Percentiles rank a stretch among this genome's conserved stretches.
Evolutionary conservation across 2,888 invertebrate genomes (phyloP).

Genomic region (Cataglyphis altisquamis): DNA sequence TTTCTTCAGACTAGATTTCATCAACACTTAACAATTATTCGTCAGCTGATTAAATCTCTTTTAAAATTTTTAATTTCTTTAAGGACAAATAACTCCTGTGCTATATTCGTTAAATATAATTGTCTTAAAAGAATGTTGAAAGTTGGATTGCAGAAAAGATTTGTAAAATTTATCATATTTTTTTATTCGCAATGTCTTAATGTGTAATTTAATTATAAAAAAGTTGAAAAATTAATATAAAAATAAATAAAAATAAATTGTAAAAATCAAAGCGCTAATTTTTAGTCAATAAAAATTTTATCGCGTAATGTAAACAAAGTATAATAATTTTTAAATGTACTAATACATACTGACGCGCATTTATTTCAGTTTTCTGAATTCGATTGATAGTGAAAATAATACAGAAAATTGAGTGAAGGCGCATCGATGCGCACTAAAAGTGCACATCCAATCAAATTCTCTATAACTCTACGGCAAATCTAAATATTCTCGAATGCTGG

Average conservation of each 20-base stretch:
- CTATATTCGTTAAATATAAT: neutral
- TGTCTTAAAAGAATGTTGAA: neutral
- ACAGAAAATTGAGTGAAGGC: neutral
- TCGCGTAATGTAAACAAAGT: neutral
- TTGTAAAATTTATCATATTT: neutral
- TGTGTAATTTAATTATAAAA: neutral
- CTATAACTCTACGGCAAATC: neutral
- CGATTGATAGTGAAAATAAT: neutral
- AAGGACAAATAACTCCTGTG: conserved; percentile 21
- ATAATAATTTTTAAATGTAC: neutral
- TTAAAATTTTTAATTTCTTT: neutral
- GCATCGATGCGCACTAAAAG: neutral
- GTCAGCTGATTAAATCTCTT: neutral
- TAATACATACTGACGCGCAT: neutral
- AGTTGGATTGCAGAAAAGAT: neutral
- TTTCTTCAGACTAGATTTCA: conserved; percentile 5
- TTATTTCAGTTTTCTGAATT: neutral
- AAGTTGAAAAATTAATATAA: neutral
- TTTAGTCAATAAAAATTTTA: neutral
- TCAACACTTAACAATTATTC: conserved; percentile 22
- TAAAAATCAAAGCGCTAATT: conserved; percentile 20
- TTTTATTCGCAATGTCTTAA: neutral
- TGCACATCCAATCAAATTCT: neutral
- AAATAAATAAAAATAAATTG: conserved; percentile 19
- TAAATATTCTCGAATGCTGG: conserved; percentile 1